Evolutionary conservation across 2,888 invertebrate species (phyloP), one percentile per base, ranked within the genome.

Genomic region (Anodontia alba): DNA sequence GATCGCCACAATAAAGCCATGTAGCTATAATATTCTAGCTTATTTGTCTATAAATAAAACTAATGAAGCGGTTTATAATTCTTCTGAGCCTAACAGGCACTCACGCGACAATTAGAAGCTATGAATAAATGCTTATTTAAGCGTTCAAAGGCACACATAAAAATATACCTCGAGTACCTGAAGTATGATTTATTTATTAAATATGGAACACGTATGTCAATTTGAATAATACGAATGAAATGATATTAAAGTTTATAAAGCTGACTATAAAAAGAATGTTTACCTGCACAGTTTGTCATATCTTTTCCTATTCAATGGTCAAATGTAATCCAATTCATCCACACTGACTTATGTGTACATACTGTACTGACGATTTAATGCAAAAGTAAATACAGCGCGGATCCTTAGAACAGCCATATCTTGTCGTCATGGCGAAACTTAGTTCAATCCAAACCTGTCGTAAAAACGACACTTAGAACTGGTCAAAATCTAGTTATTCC

Each of bases 21-120:
- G 33, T 3, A 26, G 29, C 7, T 17, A 62, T 33, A 29, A 12
- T 33, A 20, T 33, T 12, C 54, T 3, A 33, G 62, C 33, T 62
- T 33, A 17, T 62, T 62, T 62, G 62, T 62, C 62, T 62, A n/a
- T 33, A 31, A 20, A 3, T 62, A 33, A 33, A 62, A 33, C 12
- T 62, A 62, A 62, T 62, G 62, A 62, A 62, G 8, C 62, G 62
- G 62, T 31, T 62, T 62, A 62, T 62, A 62, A 62, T 62, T 62
- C 62, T 29, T 33, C 31, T 31, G 62, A 33, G 33, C 17, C 1
- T 62, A 12, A 31, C 15, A 15, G 33, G 17, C 33, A 31, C 31
- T 62, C 62, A 62, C 62, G 62, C 62, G 12, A 62, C 62, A 62
- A 54, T 54, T 54, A 54, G 7, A 54, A 54, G 5, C 54, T 12